Percentiles rank a stretch among this genome's conserved stretches.
phyloP scores from a whole-genome alignment of 2,888 invertebrate species.

The Lottia gigantea region DNA sequence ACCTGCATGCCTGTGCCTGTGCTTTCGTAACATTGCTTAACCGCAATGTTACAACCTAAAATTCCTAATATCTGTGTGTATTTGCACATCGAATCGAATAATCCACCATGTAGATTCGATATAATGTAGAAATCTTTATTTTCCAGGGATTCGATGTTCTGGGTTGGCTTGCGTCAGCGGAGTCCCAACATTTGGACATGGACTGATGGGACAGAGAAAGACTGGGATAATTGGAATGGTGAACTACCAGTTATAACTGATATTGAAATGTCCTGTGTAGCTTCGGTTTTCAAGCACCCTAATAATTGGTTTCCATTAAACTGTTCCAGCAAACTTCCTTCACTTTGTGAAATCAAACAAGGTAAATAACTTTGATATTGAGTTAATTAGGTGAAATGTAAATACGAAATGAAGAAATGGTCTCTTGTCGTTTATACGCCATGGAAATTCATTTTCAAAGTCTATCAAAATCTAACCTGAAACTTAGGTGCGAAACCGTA shows the following conservation, averaged over 20 bases:
- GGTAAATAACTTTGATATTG: background rate
- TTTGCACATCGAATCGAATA: too few species aligned
- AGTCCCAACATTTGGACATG: background rate
- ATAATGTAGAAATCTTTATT: background rate
- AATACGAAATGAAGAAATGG: too few species aligned
- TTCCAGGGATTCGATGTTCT: background rate
- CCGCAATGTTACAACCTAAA: too few species aligned
- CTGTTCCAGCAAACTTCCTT: background rate
- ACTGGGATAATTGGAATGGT: background rate
- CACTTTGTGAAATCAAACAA: background rate
- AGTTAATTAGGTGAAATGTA: too few species aligned
- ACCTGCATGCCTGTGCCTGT: too few species aligned
- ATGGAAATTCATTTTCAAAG: too few species aligned
- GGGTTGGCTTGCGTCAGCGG: background rate
- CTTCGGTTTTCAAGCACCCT: background rate
- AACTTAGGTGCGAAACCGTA: too few species aligned
- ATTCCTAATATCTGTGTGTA: too few species aligned
- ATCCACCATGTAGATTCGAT: too few species aligned
- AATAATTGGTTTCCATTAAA: background rate
- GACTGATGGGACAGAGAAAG: background rate
- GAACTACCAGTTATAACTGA: background rate
- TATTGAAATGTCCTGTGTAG: background rate
- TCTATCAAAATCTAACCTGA: too few species aligned
- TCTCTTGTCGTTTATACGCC: too few species aligned
- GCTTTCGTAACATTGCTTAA: too few species aligned